A percentile compares a stretch with the other conserved stretches of the same genome.
These are phyloP conservation scores for Malurus elegans DNA, from an alignment of 2,113 vertebrate species.

Conservation along the genomic window DNA sequence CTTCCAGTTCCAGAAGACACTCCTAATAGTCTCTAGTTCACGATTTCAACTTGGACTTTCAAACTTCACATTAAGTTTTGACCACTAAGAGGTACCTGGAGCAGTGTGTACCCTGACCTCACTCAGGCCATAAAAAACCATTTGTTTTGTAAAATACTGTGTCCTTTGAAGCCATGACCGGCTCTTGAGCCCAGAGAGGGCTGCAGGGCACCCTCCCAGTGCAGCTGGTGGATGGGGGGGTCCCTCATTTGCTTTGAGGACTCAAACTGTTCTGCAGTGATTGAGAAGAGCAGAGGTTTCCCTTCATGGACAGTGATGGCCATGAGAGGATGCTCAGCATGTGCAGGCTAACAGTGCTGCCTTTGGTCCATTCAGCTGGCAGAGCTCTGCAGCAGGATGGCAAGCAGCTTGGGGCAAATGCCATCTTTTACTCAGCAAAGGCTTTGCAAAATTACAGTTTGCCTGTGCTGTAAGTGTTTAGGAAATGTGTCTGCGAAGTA, in stretches of 20 bases:
- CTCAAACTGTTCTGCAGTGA: not conserved
- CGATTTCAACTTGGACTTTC: not conserved
- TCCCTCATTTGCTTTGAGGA: not conserved
- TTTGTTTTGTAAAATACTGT: not conserved
- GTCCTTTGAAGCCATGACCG: not conserved
- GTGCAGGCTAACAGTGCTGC: not conserved
- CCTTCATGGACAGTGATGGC: not conserved
- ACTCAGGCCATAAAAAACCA: not conserved
- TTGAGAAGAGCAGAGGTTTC: not conserved
- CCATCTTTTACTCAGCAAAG: not conserved
- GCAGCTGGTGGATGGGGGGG: not conserved
- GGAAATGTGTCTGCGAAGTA: not conserved
- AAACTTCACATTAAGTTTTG: not conserved
- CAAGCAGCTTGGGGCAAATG: not conserved
- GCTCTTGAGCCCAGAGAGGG: too few relatives aligned
- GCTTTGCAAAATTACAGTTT: not conserved
- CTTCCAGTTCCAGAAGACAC: not conserved
- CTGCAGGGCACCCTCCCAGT: not conserved
- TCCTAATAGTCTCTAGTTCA: not conserved
- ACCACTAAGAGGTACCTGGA: not conserved
- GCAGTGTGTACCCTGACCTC: not conserved
- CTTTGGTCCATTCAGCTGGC: not conserved
- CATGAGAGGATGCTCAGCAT: not conserved
- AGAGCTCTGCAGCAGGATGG: not conserved
- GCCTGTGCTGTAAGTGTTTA: not conserved